Percentiles rank a stretch among this genome's conserved stretches.
These are phyloP conservation scores for Pseudolycoriella hygida DNA, from an alignment of 2,888 invertebrate species.

Conservation along the genomic window DNA sequence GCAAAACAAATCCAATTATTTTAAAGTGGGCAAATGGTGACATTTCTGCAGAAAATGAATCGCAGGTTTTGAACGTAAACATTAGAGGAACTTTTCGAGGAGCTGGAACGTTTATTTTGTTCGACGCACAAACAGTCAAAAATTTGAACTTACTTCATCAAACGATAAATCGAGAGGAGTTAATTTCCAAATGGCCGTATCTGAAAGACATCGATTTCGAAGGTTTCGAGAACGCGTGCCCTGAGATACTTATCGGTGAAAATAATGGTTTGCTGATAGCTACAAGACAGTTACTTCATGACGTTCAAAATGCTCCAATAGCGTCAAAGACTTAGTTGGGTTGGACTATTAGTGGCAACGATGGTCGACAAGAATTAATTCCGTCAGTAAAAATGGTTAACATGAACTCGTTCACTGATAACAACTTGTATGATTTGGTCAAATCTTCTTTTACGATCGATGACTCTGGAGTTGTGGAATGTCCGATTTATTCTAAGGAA, in stretches of 20 bases:
- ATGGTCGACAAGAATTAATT: background rate
- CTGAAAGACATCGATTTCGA: background rate
- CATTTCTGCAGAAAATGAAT: background rate
- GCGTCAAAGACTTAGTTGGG: constrained; percentile 12
- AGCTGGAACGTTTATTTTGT: background rate
- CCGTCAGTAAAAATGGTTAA: constrained; percentile 1
- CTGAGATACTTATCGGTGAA: constrained; percentile 7
- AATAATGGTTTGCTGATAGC: constrained; percentile 6
- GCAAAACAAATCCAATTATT: background rate
- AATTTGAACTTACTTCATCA: background rate
- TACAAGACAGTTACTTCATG: constrained; percentile 4
- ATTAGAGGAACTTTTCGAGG: background rate
- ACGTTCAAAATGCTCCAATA: constrained; percentile 8
- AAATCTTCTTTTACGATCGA: background rate
- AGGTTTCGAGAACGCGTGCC: background rate
- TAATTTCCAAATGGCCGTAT: background rate
- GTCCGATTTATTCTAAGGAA: background rate
- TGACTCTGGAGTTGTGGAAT: background rate
- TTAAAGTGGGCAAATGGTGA: background rate
- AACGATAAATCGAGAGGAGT: background rate
- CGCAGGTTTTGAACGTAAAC: background rate
- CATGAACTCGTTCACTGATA: background rate
- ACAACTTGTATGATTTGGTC: background rate
- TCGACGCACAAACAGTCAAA: background rate
- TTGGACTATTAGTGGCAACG: constrained; percentile 9